Conservation (phyloP, 2,113 vertebrate species). For the Calonectris borealis region DNA sequence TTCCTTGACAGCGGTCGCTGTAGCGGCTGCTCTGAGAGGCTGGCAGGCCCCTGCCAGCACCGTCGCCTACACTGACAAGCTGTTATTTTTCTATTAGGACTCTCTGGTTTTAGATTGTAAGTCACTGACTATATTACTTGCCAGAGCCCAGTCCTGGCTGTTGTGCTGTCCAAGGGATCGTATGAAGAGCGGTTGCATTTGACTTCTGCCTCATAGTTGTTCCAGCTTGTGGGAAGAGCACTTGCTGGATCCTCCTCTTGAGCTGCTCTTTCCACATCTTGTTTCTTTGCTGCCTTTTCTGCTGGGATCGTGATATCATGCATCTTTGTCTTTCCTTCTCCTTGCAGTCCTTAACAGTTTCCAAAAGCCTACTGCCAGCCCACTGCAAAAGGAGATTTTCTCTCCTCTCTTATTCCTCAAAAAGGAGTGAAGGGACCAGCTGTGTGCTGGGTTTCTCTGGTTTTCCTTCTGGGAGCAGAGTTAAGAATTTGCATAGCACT, state of each 20-base stretch:
- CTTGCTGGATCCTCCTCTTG: neutral
- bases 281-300: neutral
- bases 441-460: neutral
- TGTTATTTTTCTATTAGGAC: neutral
- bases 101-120: neutral
- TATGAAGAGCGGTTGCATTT: neutral
- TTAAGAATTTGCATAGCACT: neutral
- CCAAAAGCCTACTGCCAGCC: neutral
- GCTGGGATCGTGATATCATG: rapidly evolving
- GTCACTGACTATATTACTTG: neutral
- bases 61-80: neutral
- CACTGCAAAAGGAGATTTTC: neutral
- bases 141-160: neutral
- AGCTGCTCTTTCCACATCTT: neutral
- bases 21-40: neutral
- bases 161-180: neutral
- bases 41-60: neutral
- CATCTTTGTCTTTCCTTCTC: neutral
- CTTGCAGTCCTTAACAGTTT: neutral
- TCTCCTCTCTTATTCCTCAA: neutral
- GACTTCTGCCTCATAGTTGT: neutral
- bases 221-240: neutral
- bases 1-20: neutral
- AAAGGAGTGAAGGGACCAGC: neutral
- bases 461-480: neutral